These are phyloP conservation scores for Phyto melanocephala DNA, from an alignment of 2,888 invertebrate genomes.

Conservation along the genomic window DNA sequence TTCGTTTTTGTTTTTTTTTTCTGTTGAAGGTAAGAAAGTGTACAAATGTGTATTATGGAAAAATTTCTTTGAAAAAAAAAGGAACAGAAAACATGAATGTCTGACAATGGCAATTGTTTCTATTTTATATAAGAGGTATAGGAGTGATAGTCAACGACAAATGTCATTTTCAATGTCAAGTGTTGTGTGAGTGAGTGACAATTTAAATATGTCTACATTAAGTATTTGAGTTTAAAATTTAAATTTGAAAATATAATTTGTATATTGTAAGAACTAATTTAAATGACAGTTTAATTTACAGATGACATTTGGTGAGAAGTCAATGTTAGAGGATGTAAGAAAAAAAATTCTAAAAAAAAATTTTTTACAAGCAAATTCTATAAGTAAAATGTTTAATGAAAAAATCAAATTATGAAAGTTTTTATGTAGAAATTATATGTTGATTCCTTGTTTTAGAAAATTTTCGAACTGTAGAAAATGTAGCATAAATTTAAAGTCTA, in stretches of 20 bases:
- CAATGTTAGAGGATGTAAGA: no score
- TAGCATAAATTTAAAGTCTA: no score
- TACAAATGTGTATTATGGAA: background rate
- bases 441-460: no score
- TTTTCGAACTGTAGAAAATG: no score
- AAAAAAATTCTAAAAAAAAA: no score
- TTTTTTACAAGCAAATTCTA: no score
- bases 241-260: background rate
- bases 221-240: background rate
- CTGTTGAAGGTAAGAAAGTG: background rate
- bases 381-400: no score
- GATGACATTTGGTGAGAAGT: no score
- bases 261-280: background rate
- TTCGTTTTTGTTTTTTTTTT: background rate
- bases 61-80: no score
- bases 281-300: background rate
- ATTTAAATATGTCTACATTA: slow-evolving; percentile 28
- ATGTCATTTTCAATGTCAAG: slow-evolving; percentile 59
- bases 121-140: background rate
- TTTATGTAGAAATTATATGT: no score
- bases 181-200: slow-evolving; percentile 36
- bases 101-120: slow-evolving; percentile 54
- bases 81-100: slow-evolving; percentile 26
- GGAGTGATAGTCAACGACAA: background rate
- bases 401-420: no score